A percentile compares a stretch with the other conserved stretches of the same genome.
Evolutionary conservation across 2,113 vertebrate species (phyloP).

Genomic region (Eidolon helvum): DNA sequence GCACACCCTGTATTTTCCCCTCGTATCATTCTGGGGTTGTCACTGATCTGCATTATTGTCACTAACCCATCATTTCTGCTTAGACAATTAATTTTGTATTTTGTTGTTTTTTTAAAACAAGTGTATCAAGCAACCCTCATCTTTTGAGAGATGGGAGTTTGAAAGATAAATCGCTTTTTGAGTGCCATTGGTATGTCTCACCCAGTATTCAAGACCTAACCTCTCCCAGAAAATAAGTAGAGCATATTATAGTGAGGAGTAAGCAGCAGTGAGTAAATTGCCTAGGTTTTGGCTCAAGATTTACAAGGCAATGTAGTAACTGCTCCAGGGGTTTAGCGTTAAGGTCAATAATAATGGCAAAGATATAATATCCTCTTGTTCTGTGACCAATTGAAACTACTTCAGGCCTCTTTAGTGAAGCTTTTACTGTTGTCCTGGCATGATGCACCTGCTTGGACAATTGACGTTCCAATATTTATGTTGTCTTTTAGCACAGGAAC

Average conservation of each 20-base stretch:
- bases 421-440: background rate
- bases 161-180: background rate
- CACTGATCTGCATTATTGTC: background rate
- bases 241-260: background rate
- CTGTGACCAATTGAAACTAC: background rate
- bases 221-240: background rate
- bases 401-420: background rate
- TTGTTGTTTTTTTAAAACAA: slow-evolving; percentile 48
- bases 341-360: background rate
- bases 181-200: background rate
- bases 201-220: slow-evolving; percentile 8
- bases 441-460: background rate
- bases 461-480: background rate
- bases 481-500: slow-evolving; percentile 22
- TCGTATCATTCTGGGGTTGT: background rate
- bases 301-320: background rate
- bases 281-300: slow-evolving; percentile 1
- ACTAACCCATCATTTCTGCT: background rate
- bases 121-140: background rate
- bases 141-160: background rate
- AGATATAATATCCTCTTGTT: background rate
- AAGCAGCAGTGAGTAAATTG: background rate
- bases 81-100: slow-evolving; percentile 11
- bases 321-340: background rate
- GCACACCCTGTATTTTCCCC: background rate